A percentile compares a stretch with the other conserved stretches of the same genome.
These are phyloP conservation scores for Digitonthophagus gazella DNA, from an alignment of 2,888 invertebrate species.

Conservation along the genomic window DNA sequence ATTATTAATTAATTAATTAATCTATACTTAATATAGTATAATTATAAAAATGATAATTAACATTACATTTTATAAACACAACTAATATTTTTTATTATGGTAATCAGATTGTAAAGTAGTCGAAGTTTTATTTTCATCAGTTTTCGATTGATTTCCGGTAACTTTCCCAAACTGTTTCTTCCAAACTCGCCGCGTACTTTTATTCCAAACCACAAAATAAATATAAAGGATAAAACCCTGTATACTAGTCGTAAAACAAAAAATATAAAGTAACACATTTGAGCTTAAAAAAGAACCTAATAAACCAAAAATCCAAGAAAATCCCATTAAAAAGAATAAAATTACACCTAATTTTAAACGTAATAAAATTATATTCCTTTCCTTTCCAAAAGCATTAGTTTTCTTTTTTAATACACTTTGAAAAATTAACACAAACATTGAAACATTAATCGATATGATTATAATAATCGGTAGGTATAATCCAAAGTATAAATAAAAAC, in stretches of 20 bases:
- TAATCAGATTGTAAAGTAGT: no score
- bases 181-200: conserved; percentile 57
- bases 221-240: conserved; percentile 59
- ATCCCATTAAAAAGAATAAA: conserved; percentile 57
- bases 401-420: conserved; percentile 51
- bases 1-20: no score
- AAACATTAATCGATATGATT: conserved; percentile 56
- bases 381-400: conserved; percentile 53
- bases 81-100: no score
- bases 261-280: conserved; percentile 49
- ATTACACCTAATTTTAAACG: conserved; percentile 57
- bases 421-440: conserved; percentile 57
- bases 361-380: conserved; percentile 53
- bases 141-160: not conserved
- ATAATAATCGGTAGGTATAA: conserved; percentile 55
- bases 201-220: conserved; percentile 58
- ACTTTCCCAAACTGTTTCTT: conserved; percentile 18
- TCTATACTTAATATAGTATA: no score
- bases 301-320: conserved; percentile 59
- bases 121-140: no score
- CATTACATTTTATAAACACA: no score
- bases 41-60: no score
- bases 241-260: conserved; percentile 54
- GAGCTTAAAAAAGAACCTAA: conserved; percentile 45
- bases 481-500: conserved; percentile 53